Conservation (phyloP, 2,888 invertebrate genomes). For the Drosophila nr. fundita region DNA sequence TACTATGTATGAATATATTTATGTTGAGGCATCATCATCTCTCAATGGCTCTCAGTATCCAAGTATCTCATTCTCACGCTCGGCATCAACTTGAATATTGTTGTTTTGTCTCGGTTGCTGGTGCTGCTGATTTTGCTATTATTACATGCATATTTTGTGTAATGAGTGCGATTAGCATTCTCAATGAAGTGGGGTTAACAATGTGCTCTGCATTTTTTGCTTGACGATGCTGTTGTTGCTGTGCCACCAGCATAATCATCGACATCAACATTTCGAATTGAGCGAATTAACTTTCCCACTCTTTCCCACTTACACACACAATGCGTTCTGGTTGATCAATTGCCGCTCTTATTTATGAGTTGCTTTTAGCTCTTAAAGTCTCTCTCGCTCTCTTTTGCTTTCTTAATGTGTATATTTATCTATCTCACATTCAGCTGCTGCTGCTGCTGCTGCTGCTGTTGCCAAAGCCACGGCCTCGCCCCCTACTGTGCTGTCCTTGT, state of each 20-base stretch:
- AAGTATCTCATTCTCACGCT: conserved; percentile 43
- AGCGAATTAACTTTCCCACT: conserved; percentile 58
- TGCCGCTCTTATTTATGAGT: conserved; percentile 50
- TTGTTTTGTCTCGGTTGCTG: conserved; percentile 26
- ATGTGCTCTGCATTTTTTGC: conserved; percentile 76
- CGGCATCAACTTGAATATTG: conserved; percentile 6
- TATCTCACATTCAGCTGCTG: conserved; percentile 6
- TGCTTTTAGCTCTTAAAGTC: conserved; percentile 17
- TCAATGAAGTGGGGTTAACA: conserved; percentile 79
- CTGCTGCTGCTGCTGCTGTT: conserved; percentile 14
- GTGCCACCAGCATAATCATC: conserved; percentile 76
- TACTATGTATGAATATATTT: background rate
- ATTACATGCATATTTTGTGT: conserved; percentile 81
- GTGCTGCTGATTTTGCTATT: conserved; percentile 69
- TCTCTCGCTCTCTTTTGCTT: background rate
- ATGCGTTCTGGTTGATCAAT: conserved; percentile 59
- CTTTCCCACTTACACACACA: background rate
- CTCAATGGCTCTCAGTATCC: conserved; percentile 4
- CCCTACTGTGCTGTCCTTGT: conserved; percentile 43
- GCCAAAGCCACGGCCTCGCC: conserved; percentile 51
- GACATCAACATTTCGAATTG: conserved; percentile 75
- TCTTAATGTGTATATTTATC: background rate
- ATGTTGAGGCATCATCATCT: conserved; percentile 5
- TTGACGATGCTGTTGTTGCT: conserved; percentile 22
- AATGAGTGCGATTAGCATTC: conserved; percentile 80